Evolutionary conservation across 2,113 vertebrate genomes (phyloP).

Genomic region (Cololabis saira): DNA sequence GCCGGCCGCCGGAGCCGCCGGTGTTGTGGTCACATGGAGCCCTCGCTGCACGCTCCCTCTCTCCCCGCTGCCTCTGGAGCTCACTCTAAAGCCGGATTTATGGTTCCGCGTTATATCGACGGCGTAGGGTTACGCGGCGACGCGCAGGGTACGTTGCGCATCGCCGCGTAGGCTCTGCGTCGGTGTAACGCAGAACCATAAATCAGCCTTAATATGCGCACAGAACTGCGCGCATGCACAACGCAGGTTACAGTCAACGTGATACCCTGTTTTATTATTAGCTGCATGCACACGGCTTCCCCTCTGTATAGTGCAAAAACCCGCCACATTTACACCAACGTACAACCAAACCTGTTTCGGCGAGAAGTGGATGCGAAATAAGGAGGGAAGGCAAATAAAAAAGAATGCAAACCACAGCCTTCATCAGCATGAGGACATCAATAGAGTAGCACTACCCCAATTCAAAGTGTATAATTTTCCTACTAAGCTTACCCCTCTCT

Average conservation of each 20-base stretch:
- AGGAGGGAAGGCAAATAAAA: too few species aligned
- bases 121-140: too few species aligned
- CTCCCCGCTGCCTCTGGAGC: conserved; percentile 14
- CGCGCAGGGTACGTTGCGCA: too few species aligned
- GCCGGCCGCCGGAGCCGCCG: conserved; percentile 76
- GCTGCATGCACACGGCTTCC: background rate
- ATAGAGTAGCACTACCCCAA: background rate
- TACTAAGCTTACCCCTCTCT: background rate
- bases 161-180: too few species aligned
- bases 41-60: conserved; percentile 69
- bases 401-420: background rate
- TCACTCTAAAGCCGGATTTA: too few species aligned
- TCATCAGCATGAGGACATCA: background rate
- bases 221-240: conserved; percentile 21
- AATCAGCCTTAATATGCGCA: conserved; percentile 20
- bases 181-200: too few species aligned
- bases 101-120: too few species aligned
- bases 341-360: too few species aligned
- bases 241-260: conserved; percentile 18
- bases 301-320: background rate
- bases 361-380: too few species aligned
- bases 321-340: too few species aligned
- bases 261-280: background rate
- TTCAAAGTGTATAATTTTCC: background rate
- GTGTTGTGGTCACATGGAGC: conserved; percentile 86